Evolutionary conservation across 2,797 vertebrate species (phyloP).

Genomic region (Melanotaenia pygmaea): DNA sequence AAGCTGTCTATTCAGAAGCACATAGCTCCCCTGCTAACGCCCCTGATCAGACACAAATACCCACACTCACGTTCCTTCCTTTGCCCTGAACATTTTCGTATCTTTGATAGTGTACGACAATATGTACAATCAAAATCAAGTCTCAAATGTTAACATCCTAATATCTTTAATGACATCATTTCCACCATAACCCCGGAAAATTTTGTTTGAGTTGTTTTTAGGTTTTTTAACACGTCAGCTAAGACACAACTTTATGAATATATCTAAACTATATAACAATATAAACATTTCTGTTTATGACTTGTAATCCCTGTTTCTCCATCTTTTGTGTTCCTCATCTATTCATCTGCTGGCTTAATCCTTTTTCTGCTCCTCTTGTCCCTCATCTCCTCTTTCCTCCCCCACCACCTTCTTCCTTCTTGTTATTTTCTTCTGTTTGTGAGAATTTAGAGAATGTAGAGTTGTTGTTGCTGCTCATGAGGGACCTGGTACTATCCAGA

Average conservation of each 20-base stretch:
- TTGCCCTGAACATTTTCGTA: neutral
- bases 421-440: slow-evolving; percentile 20
- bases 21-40: slow-evolving; percentile 81
- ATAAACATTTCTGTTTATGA: neutral
- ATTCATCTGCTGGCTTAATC: slow-evolving; percentile 21
- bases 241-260: neutral
- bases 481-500: slow-evolving; percentile 23
- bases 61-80: slow-evolving; percentile 58
- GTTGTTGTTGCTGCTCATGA: slow-evolving; percentile 13
- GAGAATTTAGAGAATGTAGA: slow-evolving; percentile 34
- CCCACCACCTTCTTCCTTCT: neutral
- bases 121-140: neutral
- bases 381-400: neutral
- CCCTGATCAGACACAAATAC: slow-evolving; percentile 86
- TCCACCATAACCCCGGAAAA: no score
- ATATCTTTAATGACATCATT: neutral
- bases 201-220: neutral
- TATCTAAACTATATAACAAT: neutral
- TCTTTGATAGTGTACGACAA: neutral
- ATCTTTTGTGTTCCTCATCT: slow-evolving; percentile 4
- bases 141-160: neutral
- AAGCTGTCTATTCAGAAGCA: slow-evolving; percentile 89
- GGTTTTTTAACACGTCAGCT: neutral
- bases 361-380: slow-evolving; percentile 8
- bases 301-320: neutral